Percentiles rank a stretch among this genome's conserved stretches.
phyloP scores from a whole-genome alignment of 1,140 invertebrate genomes.

The Drosophila kikkawai region DNA sequence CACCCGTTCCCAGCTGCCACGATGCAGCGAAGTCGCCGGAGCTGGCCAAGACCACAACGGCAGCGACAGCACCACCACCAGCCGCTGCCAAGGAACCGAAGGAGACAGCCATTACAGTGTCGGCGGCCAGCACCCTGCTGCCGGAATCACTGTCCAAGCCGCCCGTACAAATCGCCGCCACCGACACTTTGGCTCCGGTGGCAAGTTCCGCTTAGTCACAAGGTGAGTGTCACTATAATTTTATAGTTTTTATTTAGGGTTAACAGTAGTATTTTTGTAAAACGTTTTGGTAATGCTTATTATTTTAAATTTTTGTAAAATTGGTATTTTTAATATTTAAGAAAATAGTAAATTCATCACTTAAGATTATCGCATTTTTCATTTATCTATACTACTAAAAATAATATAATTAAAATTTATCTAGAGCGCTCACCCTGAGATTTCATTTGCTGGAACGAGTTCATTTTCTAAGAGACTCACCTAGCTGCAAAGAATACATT shows the following conservation, averaged over 20 bases:
- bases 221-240: constrained; percentile 53
- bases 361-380: background rate
- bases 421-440: background rate
- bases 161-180: constrained; percentile 72
- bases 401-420: too few relatives aligned
- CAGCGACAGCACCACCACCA: background rate
- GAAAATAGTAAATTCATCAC: too few relatives aligned
- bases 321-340: too few relatives aligned
- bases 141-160: constrained; percentile 60
- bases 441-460: background rate
- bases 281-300: too few relatives aligned
- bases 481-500: background rate
- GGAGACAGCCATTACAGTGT: constrained; percentile 45
- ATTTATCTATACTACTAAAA: background rate
- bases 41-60: constrained; percentile 48
- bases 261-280: too few relatives aligned
- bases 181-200: constrained; percentile 71
- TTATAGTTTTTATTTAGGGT: background rate
- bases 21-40: constrained; percentile 52
- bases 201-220: constrained; percentile 81
- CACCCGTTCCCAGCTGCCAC: constrained; percentile 20
- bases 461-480: background rate
- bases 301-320: too few relatives aligned
- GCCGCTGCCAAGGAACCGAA: constrained; percentile 7
- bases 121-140: constrained; percentile 52